These are phyloP conservation scores for Oikopleura vanhoeffeni DNA, from an alignment of 23 tunicate genomes.

Conservation along the genomic window DNA sequence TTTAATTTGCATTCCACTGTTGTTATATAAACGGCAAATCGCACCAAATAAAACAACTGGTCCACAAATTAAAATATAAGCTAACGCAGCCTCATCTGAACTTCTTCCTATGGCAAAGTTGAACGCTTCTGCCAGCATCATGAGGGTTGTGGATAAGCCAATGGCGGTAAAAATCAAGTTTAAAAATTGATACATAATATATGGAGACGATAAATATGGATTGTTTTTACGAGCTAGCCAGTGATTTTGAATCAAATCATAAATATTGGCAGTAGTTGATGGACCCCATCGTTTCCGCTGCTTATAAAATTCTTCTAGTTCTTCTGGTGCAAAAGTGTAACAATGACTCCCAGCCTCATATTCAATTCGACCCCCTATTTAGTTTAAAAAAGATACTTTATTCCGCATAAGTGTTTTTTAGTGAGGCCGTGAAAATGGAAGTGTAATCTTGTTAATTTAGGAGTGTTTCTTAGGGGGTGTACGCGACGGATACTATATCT, in stretches of 20 bases:
- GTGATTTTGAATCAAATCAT: slow-evolving; percentile 60
- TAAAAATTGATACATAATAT: slow-evolving; percentile 56
- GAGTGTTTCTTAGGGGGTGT: too few relatives aligned
- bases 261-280: slow-evolving; percentile 94
- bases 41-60: neutral
- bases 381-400: too few relatives aligned
- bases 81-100: neutral
- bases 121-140: slow-evolving; percentile 3
- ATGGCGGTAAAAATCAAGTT: neutral
- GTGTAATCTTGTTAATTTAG: too few relatives aligned
- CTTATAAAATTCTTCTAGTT: slow-evolving; percentile 87
- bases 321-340: slow-evolving; percentile 96
- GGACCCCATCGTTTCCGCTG: slow-evolving; percentile 97
- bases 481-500: too few relatives aligned
- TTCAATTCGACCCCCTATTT: slow-evolving; percentile 98
- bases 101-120: neutral
- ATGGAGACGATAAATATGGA: slow-evolving; percentile 66
- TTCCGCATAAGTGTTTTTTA: too few relatives aligned
- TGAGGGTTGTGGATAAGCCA: neutral
- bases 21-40: neutral
- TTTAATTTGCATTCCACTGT: slow-evolving; percentile 24
- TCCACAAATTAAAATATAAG: neutral
- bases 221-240: slow-evolving; percentile 60
- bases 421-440: too few relatives aligned
- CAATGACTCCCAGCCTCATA: slow-evolving; percentile 90